Percentiles rank a stretch among this genome's conserved stretches.
Conservation (phyloP, 2,113 vertebrate species). For the Chionodraco myersi region DNA sequence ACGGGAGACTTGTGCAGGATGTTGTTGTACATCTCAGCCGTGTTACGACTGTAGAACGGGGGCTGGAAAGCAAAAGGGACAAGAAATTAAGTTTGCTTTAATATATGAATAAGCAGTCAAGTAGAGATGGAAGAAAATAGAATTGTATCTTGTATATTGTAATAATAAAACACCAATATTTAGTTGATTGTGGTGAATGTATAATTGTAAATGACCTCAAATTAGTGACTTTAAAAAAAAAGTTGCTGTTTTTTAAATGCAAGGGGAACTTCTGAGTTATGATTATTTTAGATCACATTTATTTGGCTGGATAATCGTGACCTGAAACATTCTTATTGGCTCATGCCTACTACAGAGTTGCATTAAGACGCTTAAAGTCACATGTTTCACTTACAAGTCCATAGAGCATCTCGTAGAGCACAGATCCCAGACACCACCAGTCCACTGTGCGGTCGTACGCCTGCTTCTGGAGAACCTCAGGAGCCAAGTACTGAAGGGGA, state of each 20-base stretch:
- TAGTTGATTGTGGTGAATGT: too few species aligned
- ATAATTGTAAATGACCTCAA: too few species aligned
- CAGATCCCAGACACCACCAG: conserved; percentile 88
- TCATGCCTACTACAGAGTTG: too few species aligned
- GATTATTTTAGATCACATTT: too few species aligned
- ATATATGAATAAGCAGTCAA: not conserved
- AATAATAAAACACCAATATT: too few species aligned
- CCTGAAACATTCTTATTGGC: too few species aligned
- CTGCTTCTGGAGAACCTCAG: conserved; percentile 88
- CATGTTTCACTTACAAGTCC: conserved; percentile 80
- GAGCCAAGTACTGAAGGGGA: conserved; percentile 83
- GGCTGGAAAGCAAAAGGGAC: conserved; percentile 67
- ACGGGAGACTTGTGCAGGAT: conserved; percentile 84
- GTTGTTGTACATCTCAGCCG: conserved; percentile 88
- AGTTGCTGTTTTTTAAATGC: too few species aligned
- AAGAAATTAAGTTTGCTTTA: not conserved
- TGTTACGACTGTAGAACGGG: conserved; percentile 88
- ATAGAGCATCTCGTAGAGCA: conserved; percentile 89
- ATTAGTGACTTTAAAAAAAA: too few species aligned
- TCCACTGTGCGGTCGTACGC: conserved; percentile 88
- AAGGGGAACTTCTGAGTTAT: too few species aligned
- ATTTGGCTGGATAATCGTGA: too few species aligned
- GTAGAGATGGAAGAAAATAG: too few species aligned
- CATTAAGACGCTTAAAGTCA: not conserved
- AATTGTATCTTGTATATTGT: too few species aligned